phyloP scores from a whole-genome alignment of 2,113 vertebrate genomes.

The Pantherophis guttatus region DNA sequence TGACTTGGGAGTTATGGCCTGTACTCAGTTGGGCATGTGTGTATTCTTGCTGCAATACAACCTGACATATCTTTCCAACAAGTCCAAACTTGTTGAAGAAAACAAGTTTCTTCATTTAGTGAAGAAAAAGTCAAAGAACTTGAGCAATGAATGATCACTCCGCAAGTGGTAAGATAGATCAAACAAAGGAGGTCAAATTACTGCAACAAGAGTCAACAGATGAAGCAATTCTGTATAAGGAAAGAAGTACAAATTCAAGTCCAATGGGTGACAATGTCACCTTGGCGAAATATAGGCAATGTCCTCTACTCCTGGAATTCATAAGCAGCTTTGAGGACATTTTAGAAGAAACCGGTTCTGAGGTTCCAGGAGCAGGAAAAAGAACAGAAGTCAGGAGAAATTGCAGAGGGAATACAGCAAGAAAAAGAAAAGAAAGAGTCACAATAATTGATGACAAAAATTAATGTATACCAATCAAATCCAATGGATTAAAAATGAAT shows the following conservation, averaged over 20 bases:
- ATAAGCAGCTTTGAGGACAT: background rate
- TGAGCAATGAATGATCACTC: background rate
- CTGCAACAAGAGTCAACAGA: background rate
- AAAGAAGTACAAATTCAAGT: background rate
- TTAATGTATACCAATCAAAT: background rate
- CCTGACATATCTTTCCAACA: background rate
- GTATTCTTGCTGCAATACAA: background rate
- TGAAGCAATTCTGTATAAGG: background rate
- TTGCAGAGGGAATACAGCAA: background rate
- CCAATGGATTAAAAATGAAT: background rate
- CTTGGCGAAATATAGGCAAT: background rate
- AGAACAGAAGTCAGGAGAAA: background rate
- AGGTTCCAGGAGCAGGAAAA: background rate
- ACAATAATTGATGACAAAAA: background rate
- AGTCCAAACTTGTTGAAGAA: background rate
- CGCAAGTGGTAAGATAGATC: background rate
- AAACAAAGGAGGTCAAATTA: background rate
- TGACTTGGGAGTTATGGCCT: background rate
- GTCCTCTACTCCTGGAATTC: background rate
- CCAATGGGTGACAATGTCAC: background rate
- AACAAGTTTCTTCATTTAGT: background rate
- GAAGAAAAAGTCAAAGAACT: background rate
- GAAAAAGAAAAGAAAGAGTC: background rate
- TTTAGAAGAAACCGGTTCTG: background rate
- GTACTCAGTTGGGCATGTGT: background rate